Evolutionary conservation across 2,888 invertebrate species (phyloP).

Genomic region (Mimachlamys varia): DNA sequence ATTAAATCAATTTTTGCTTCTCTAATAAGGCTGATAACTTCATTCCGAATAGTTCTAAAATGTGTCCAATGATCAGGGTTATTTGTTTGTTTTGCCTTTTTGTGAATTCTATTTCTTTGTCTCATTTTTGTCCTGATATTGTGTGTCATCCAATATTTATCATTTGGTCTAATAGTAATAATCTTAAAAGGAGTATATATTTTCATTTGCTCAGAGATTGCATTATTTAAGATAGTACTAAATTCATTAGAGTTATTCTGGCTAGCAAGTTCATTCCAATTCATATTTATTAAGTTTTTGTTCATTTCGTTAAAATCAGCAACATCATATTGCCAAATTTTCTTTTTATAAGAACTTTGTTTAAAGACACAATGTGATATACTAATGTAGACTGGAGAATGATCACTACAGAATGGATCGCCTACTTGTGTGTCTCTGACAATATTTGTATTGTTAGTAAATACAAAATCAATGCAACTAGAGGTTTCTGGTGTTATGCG

Average conservation of each 20-base stretch:
- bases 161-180: neutral
- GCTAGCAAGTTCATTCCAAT: neutral
- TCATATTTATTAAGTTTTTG: neutral
- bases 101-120: neutral
- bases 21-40: neutral
- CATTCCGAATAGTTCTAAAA: neutral
- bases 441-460: slow-evolving; percentile 25
- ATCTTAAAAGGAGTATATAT: neutral
- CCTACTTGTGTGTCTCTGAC: neutral
- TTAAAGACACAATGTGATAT: neutral
- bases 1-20: neutral
- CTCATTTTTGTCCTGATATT: neutral
- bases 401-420: neutral
- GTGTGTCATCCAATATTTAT: neutral
- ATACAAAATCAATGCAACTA: neutral
- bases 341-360: neutral
- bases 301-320: neutral
- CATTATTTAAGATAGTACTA: neutral
- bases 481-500: neutral
- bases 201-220: neutral
- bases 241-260: neutral
- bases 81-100: neutral
- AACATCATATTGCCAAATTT: neutral
- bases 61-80: neutral
- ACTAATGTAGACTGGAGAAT: neutral